Base-by-base conservation (phyloP, 1,140 invertebrate species). In the Drosophila quadrilineata region DNA sequence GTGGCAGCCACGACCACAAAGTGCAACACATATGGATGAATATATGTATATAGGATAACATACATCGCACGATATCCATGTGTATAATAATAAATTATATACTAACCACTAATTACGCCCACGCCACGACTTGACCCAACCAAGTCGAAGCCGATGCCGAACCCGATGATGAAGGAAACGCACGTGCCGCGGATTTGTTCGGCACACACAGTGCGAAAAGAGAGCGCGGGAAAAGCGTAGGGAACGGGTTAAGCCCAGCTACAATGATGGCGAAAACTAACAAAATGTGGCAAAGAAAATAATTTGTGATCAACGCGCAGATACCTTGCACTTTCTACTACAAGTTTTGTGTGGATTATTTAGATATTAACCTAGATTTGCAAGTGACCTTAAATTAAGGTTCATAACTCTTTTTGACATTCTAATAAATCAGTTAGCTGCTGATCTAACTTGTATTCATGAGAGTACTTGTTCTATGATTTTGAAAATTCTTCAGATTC, bases 71-170 rank as follows among this genome's bases (percentile, higher is more conserved):
- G n/a, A n/a, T n/a, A n/a, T n/a, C n/a, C n/a, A n/a, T n/a, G n/a
- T 14, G 35, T 36, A 35, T 35, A 31, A 8, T 24, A 45, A 46
- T 35, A 53, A 43, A 45, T 12, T 24, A 24, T 40, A 28, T 38
- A 33, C 28, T 46, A 68, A 38, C 40, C 69, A 43, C 75, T 79
- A 79, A 79, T 77, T 77, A 71, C 75, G 35, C 70, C 65, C 75
- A 59, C 74, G 10, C 54, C 54, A 43, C 36, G 43, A 49, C 31
- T 77, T 79, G 75, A 79, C 75, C 58, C 69, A 69, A 46, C 62
- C 49, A n/a, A n/a, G n/a, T n/a, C n/a, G n/a, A n/a, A n/a, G n/a
- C n/a, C n/a, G n/a, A n/a, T n/a, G n/a, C n/a, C n/a, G n/a, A n/a
- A n/a, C n/a, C n/a, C n/a, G n/a, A n/a, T n/a, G n/a, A n/a, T 56